Conservation (phyloP, 2,888 invertebrate species). For the Cenopis cana region DNA sequence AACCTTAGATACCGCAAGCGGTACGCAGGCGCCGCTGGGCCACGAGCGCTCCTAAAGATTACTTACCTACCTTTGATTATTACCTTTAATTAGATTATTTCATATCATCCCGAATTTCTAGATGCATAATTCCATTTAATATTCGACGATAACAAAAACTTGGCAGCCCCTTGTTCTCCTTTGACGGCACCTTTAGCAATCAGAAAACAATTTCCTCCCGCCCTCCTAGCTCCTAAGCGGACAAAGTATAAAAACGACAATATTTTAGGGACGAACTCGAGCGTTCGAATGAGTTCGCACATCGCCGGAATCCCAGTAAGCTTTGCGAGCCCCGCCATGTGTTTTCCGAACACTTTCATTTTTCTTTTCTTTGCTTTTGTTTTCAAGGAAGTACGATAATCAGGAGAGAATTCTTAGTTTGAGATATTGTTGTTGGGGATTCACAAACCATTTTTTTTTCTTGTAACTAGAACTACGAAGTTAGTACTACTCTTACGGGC, state of each 20-base stretch:
- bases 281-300: slow-evolving; percentile 43
- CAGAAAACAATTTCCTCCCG: slow-evolving; percentile 58
- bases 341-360: slow-evolving; percentile 38
- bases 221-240: slow-evolving; percentile 26
- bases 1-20: no score
- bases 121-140: slow-evolving; percentile 28
- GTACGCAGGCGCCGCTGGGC: no score
- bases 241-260: slow-evolving; percentile 45
- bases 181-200: slow-evolving; percentile 51
- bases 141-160: slow-evolving; percentile 33
- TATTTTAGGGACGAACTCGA: slow-evolving; percentile 46
- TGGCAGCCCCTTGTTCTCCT: slow-evolving; percentile 39
- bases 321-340: slow-evolving; percentile 34
- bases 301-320: slow-evolving; percentile 37
- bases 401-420: slow-evolving; percentile 33
- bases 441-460: slow-evolving; percentile 19
- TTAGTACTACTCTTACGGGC: no score
- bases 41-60: no score
- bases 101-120: neutral
- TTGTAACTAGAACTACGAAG: slow-evolving; percentile 15
- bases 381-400: slow-evolving; percentile 32
- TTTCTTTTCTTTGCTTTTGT: slow-evolving; percentile 35
- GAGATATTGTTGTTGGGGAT: slow-evolving; percentile 28
- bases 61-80: neutral
- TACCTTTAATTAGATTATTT: neutral